Percentiles rank a stretch among this genome's conserved stretches.
Evolutionary conservation across 2,888 invertebrate genomes (phyloP).

Genomic region (Cephus sareptanus): DNA sequence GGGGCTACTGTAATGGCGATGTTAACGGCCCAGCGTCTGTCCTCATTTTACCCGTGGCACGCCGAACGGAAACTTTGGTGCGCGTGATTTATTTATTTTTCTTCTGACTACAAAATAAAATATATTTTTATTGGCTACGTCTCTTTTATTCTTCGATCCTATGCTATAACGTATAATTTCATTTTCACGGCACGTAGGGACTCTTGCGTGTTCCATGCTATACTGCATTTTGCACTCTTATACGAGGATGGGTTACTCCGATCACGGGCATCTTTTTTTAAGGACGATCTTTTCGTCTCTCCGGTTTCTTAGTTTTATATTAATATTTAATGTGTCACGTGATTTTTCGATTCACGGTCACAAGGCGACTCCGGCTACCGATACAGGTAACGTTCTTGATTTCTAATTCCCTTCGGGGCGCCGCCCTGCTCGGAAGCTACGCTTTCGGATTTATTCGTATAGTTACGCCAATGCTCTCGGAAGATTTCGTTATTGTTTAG

Average conservation of each 20-base stretch:
- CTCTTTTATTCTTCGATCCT: not conserved
- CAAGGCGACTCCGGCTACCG: too few relatives aligned
- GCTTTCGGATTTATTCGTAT: too few relatives aligned
- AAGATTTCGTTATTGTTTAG: too few relatives aligned
- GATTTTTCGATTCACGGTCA: too few relatives aligned
- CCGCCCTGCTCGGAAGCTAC: too few relatives aligned
- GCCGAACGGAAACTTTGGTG: not conserved
- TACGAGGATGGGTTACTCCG: not conserved
- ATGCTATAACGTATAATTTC: not conserved
- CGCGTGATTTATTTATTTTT: not conserved
- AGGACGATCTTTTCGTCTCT: not conserved
- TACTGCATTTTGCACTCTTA: too few relatives aligned
- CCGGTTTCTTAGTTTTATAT: not conserved
- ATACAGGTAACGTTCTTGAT: too few relatives aligned
- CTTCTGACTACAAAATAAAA: not conserved
- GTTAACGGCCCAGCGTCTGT: slow-evolving; percentile 25
- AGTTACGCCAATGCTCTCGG: too few relatives aligned
- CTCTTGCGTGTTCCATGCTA: too few relatives aligned
- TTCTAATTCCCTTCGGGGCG: too few relatives aligned
- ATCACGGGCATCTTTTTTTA: not conserved
- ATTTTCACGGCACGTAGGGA: too few relatives aligned
- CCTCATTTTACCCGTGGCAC: not conserved
- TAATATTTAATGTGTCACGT: too few relatives aligned
- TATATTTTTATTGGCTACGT: not conserved
- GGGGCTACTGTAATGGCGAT: slow-evolving; percentile 37